Base-by-base conservation (phyloP, 2,797 vertebrate species). In the Acropternis orthonyx region DNA sequence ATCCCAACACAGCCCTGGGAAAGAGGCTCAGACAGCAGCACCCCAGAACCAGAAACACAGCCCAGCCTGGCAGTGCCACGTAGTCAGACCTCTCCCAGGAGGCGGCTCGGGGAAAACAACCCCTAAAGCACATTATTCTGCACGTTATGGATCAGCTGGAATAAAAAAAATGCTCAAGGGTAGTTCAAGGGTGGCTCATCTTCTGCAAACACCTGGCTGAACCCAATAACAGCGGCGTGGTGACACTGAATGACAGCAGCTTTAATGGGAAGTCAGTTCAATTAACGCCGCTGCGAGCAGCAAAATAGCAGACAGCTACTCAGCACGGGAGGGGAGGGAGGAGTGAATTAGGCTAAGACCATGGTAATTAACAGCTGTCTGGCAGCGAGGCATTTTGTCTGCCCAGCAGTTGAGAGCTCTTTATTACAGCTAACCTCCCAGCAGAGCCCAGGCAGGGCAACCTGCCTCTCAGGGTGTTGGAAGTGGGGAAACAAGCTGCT, bases 211-310 rank as follows among this genome's bases (percentile, higher is more conserved):
- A 94, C 92, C 88, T 51, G 97, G 96, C 94, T 96, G 97, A 97
- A 95, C 96, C 79, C 89, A 95, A 89, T 96, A 97, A 96, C 97
- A 98, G 97, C 83, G 71, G 96, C 97, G 97, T 92, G 97, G 97
- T 98, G 97, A 96, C 97, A 98, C 93, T 98, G 97, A 97, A 97
- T 97, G 97, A 97, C 97, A 98, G 97, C 96, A 95, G 97, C 97
- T 98, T 98, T 98, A 98, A 97, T 98, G 96, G 97, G 97, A 98
- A 98, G 97, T 95, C 97, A 98, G 97, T 97, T 98, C 98, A 98
- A 98, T 98, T 98, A 98, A 96, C 24, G 86, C 92, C 66, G 76
- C 95, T 96, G 96, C 97, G 96, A 97, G 96, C 93, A 41, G 97
- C 94, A 95, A 97, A 97, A 97, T 77, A 97, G 96, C 96, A 93